phyloP scores from a whole-genome alignment of 2,113 vertebrate species.

The Lycaon pictus region DNA sequence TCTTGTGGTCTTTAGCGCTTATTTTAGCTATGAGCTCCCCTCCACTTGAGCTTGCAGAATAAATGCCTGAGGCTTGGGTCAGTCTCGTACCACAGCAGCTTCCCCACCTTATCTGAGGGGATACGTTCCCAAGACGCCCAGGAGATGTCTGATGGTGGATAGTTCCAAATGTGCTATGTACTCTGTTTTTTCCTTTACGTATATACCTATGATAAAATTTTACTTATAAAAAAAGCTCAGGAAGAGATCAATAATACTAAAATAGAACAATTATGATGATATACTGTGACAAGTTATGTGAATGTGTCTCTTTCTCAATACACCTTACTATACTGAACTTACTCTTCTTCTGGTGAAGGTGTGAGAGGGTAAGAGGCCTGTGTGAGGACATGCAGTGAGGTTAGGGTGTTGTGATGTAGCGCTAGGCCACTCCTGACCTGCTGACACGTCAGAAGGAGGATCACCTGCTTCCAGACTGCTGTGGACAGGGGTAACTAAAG shows the following conservation, averaged over 20 bases:
- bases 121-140: not conserved
- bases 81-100: not conserved
- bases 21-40: not conserved
- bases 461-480: not conserved
- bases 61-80: slow-evolving; percentile 56
- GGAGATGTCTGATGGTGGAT: not conserved
- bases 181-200: not conserved
- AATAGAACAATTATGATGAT: not conserved
- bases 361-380: not conserved
- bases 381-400: not conserved
- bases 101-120: not conserved
- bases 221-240: not conserved
- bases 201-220: not conserved
- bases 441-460: not conserved
- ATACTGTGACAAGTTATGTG: not conserved
- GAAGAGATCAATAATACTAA: not conserved
- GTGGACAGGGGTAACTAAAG: not conserved
- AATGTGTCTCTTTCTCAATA: not conserved
- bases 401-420: not conserved
- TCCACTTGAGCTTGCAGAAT: not conserved
- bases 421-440: not conserved
- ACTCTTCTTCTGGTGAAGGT: not conserved
- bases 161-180: not conserved
- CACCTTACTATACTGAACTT: not conserved
- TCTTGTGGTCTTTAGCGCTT: not conserved